phyloP scores from a whole-genome alignment of 2,113 vertebrate genomes.

The Acanthochromis polyacanthus region DNA sequence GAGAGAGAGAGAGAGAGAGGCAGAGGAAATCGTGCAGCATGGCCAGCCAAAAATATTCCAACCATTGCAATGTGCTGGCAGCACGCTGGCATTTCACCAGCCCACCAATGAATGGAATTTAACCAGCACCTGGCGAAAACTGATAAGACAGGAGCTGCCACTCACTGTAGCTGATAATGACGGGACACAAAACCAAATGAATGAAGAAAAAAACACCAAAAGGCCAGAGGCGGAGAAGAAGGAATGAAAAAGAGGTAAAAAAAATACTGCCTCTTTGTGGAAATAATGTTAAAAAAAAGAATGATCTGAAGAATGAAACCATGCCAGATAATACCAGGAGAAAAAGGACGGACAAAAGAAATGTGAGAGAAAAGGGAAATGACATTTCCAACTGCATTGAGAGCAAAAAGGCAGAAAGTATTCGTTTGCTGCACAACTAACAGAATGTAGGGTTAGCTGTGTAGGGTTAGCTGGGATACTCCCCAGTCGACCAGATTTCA shows the following conservation, averaged over 20 bases:
- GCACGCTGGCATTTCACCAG: constrained; percentile 62
- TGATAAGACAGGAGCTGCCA: constrained; percentile 75
- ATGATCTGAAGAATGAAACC: constrained; percentile 49
- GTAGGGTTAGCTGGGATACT: too few species aligned
- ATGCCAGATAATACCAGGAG: constrained; percentile 52
- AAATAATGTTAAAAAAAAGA: constrained; percentile 64
- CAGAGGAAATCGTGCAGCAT: neutral
- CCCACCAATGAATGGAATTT: constrained; percentile 65
- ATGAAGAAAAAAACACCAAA: constrained; percentile 36
- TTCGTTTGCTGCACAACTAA: constrained; percentile 42
- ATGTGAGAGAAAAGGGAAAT: constrained; percentile 55
- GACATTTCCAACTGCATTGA: constrained; percentile 64
- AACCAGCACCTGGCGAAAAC: constrained; percentile 72
- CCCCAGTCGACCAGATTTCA: too few species aligned
- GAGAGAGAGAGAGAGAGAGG: neutral
- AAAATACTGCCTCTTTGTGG: constrained; percentile 55
- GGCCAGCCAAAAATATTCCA: constrained; percentile 46
- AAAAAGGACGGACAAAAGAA: constrained; percentile 63
- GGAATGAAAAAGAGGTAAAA: constrained; percentile 22
- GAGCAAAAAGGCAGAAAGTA: constrained; percentile 29
- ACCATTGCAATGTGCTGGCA: constrained; percentile 33
- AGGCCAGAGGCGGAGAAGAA: constrained; percentile 30
- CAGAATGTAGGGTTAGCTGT: constrained; percentile 53
- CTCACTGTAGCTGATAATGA: constrained; percentile 60
- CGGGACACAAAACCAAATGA: constrained; percentile 49